Evolutionary conservation across 2,888 invertebrate genomes (phyloP).

Genomic region (Cerceris ruficornis): DNA sequence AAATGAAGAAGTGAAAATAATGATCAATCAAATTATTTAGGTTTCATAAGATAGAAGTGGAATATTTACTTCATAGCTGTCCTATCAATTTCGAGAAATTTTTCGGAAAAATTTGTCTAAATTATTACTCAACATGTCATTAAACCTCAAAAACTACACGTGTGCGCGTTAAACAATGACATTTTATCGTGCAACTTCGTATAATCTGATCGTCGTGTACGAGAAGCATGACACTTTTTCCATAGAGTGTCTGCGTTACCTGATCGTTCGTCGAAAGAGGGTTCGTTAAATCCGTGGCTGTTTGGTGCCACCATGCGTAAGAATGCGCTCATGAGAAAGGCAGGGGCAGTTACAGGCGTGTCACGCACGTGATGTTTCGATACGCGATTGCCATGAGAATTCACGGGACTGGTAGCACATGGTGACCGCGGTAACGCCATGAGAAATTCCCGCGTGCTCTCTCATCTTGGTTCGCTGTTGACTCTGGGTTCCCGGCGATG

Average conservation of each 20-base stretch:
- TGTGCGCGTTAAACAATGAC: too few relatives aligned
- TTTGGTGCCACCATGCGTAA: slow-evolving; percentile 20
- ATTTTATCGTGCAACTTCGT: too few relatives aligned
- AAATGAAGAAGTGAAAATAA: too few relatives aligned
- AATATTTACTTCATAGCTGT: too few relatives aligned
- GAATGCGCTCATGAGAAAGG: slow-evolving; percentile 35
- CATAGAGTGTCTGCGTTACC: background rate
- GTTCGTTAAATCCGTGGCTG: background rate
- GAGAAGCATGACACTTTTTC: background rate
- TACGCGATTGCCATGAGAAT: slow-evolving; percentile 65
- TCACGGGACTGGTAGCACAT: slow-evolving; percentile 53
- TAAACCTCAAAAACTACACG: too few relatives aligned
- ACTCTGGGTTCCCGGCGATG: slow-evolving; percentile 34
- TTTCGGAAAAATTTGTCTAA: too few relatives aligned
- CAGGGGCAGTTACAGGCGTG: slow-evolving; percentile 46
- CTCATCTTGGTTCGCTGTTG: slow-evolving; percentile 27
- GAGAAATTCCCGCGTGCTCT: slow-evolving; percentile 46
- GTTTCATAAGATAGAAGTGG: too few relatives aligned
- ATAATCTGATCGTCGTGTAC: too few relatives aligned
- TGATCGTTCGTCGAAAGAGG: background rate
- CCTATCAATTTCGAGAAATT: too few relatives aligned
- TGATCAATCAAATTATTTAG: too few relatives aligned
- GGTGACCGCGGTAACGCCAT: slow-evolving; percentile 46
- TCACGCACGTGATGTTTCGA: slow-evolving; percentile 44
- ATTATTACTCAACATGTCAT: too few relatives aligned